These are phyloP conservation scores for Carcina quercana DNA, from an alignment of 2,888 invertebrate genomes.

Conservation along the genomic window DNA sequence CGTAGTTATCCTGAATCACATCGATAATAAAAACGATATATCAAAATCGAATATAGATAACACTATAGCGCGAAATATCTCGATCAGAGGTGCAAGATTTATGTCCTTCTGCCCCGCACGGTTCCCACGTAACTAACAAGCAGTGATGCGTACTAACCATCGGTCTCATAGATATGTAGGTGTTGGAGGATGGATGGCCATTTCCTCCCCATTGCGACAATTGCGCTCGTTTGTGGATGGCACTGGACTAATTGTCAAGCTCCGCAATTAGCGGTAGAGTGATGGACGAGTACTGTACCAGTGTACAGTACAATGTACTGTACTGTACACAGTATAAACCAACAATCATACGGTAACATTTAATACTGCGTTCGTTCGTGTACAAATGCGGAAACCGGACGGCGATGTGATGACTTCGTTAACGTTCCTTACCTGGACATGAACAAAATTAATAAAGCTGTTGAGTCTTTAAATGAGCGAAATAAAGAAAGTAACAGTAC, in stretches of 20 bases:
- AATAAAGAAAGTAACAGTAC: no score
- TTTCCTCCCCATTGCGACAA: constrained; percentile 68
- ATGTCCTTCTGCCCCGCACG: no score
- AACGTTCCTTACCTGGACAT: neutral
- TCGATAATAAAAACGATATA: no score
- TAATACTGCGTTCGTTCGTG: neutral
- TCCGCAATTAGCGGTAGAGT: constrained; percentile 50
- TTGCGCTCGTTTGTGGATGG: constrained; percentile 60
- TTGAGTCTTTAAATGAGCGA: no score
- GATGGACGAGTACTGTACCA: constrained; percentile 34
- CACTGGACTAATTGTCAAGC: constrained; percentile 60
- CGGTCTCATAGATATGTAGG: constrained; percentile 29
- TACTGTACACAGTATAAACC: neutral
- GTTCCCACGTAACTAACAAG: no score
- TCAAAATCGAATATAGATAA: no score
- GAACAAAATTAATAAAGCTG: neutral
- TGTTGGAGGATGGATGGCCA: constrained; percentile 50
- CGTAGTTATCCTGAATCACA: no score
- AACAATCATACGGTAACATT: no score
- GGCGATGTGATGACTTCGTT: constrained; percentile 1
- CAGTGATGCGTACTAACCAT: no score
- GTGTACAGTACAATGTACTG: neutral
- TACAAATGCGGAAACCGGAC: neutral
- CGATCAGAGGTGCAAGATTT: no score
- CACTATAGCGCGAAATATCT: no score